Base-by-base conservation (phyloP, 2,797 vertebrate genomes). In the Tinamus major region DNA sequence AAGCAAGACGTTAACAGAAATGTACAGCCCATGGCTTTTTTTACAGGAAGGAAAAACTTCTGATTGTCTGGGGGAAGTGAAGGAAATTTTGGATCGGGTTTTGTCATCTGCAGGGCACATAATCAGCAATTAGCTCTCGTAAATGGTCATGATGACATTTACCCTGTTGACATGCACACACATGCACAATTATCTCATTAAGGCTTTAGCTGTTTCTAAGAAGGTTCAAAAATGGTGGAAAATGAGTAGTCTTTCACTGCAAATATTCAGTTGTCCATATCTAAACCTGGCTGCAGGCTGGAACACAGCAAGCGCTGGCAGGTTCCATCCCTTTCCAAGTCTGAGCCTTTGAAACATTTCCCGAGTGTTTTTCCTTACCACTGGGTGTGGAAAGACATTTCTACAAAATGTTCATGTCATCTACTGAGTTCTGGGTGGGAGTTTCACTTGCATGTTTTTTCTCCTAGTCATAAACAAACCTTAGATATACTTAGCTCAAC, bases 361-460 rank as follows among this genome's bases (percentile, higher is more conserved):
- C 44, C 16, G n/a, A 41, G 42, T 1, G 2, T 78, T 87, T 64
- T 85, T 74, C 64, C 78, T 92, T 55, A 64, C 78, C 81, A 64
- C 75, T 80, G 93, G 94, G 79, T 75, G 94, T 87, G 92, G 88
- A 92, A 42, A 87, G 68, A 92, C 78, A 68, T 87, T 79, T 39
- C 78, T 71, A 41, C 61, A 82, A 90, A 91, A 61, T 16, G 2
- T 82, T 58, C 62, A n/a, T 90, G 92, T 58, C 92, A 90, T 75
- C 79, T 72, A 42, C 92, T 92, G 84, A 82, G 61, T 84, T 92
- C 24, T 0, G 86, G 55, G 56, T 78, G 88, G 90, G 93, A 89
- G 64, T 59, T 92, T 77, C 49, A 63, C 76, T 82, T 1, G 0
- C 56, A 33, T 77, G 74, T 74, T 62, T 90, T 87, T 89, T 64